Base-by-base conservation (phyloP, 2,888 invertebrate genomes). In the Tenodera sinensis region DNA sequence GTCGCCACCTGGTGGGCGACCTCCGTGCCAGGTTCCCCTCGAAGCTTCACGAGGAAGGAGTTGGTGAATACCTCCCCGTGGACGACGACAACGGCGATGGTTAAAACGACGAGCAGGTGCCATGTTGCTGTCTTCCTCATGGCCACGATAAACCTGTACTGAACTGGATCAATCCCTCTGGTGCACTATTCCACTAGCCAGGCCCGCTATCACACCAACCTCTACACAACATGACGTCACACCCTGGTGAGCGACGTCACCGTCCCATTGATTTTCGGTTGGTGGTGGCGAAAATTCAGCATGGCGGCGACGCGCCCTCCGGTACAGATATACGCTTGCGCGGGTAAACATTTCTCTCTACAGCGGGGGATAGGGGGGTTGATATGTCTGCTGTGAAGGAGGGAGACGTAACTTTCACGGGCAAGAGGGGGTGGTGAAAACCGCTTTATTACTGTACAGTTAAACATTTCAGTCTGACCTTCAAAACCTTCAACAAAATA, bases 31-130 rank as follows among this genome's bases (percentile, higher is more conserved):
- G 97, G 96, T 91, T 97, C 96, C 91, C 97, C 95, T 92, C 96
- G 96, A 94, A 99, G 96, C 92, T 97, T 96, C 92, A 99, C 99
- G 93, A 98, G 95, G 95, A 99, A 99, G 89, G 98, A 97, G 94
- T 99, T 99, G 93, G 99, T 99, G 95, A 98, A 98, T 92, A 99
- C 96, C 93, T 98, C 96, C 91, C 92, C 92, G 86, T 91, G 83
- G 25, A 87, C 87, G 34, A 82, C 34, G n/a, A 82, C 82, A 34
- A 9, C 25, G 25, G n/a, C 71, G 12, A 83, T 34, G 34, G 25
- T 25, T 15, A 87, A 30, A 30, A 87, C 83, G 42, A 15, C n/a
- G 34, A 87, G 87, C 87, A 83, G 12, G 12, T 82, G 27, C 83
- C 81, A 83, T 71, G 54, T 71, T 25, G 54, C 20, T 20, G 54